Evolutionary conservation across 2,113 vertebrate species (phyloP), one percentile per base, ranked within the genome.

Genomic region (Panthera leo): DNA sequence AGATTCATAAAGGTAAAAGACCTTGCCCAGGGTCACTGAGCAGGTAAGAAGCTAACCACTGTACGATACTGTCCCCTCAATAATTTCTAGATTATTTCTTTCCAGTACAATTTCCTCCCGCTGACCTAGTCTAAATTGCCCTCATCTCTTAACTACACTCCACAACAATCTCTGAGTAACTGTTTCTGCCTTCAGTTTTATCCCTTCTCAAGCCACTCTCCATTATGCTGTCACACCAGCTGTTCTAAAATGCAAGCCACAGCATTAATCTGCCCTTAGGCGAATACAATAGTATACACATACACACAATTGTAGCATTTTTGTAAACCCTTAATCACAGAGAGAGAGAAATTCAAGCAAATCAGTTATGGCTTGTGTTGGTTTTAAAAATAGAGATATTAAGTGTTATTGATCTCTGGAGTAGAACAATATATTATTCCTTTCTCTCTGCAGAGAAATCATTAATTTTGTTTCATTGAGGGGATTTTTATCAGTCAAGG

Each of bases 401-500:
- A 97, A 97, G 13, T 92, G 63, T 34, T 96, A 97, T 90, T 42
- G 96, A 96, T 97, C 36, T 42, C 84, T 80, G 48, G 51, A 86
- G 63, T 61, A 61, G n/a, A 91, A 97, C 84, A 96, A 97, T 92
- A 55, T 73, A 96, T 97, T 86, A 96, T 87, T 93, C 79, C 48
- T 95, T 97, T 55, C 70, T 94, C 70, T 95, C 84, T 92, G 80
- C 55, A 85, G 70, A 96, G 78, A 93, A 96, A 95, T 87, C 83
- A 97, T 97, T 98, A 89, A 96, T 97, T 96, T 87, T 92, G 42
- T 87, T 97, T 93, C 94, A 87, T 21, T 76, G 63, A 96, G 84
- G 48, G 92, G 34, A 87, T 95, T 97, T 97, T 86, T 91, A 96
- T 94, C 67, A 94, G 71, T 89, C 39, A 92, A 65, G 51, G 34